A percentile compares a stretch with the other conserved stretches of the same genome.
Evolutionary conservation across 2,888 invertebrate genomes (phyloP).

Genomic region (Mycalesis mineus): DNA sequence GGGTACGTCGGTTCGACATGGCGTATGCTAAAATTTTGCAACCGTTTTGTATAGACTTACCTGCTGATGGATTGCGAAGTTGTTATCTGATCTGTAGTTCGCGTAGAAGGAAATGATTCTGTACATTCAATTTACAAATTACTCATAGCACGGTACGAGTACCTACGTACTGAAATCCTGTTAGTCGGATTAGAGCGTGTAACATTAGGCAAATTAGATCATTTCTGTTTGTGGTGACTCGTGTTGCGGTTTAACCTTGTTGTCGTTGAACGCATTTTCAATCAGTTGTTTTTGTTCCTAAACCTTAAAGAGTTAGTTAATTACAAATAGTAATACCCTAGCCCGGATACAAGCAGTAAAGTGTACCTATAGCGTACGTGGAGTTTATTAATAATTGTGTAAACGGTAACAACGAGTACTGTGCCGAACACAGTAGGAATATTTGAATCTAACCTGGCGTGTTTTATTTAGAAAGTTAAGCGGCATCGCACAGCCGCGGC

Average conservation of each 20-base stretch:
- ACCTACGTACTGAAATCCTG: slow-evolving; percentile 12
- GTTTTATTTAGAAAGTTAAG: slow-evolving; percentile 69
- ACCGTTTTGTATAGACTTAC: too few species aligned
- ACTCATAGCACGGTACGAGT: background rate
- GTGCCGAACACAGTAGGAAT: background rate
- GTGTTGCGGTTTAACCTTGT: slow-evolving; percentile 1
- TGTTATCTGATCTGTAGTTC: too few species aligned
- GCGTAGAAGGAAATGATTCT: background rate
- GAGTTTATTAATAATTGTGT: too few species aligned
- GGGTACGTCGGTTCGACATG: background rate
- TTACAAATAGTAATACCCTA: too few species aligned
- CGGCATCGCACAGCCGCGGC: slow-evolving; percentile 55
- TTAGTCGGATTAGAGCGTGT: slow-evolving; percentile 16
- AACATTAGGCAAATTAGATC: slow-evolving; percentile 18
- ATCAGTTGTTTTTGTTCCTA: background rate
- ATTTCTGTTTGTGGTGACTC: slow-evolving; percentile 4
- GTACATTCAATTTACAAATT: background rate
- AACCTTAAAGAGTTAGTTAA: too few species aligned
- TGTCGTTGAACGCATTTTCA: background rate
- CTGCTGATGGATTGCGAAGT: too few species aligned
- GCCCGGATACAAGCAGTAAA: too few species aligned
- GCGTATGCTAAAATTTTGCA: background rate
- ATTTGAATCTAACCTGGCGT: slow-evolving; percentile 32
- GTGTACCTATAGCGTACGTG: too few species aligned
- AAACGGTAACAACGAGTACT: background rate